Percentiles rank a stretch among this genome's conserved stretches.
phyloP scores from a whole-genome alignment of 2,113 vertebrate species.

The Istiophorus platypterus region DNA sequence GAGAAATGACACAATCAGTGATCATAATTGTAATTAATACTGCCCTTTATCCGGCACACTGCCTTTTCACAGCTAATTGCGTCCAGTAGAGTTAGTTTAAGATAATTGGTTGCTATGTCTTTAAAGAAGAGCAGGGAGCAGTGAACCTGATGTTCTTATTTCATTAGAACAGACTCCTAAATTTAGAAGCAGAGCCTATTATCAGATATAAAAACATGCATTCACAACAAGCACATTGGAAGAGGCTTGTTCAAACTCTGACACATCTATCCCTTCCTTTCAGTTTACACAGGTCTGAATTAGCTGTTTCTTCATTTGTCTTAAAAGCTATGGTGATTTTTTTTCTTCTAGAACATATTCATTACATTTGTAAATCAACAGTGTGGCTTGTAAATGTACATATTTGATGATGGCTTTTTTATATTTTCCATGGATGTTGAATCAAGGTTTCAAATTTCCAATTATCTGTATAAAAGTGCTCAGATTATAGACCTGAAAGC shows the following conservation, averaged over 20 bases:
- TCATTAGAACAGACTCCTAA: background rate
- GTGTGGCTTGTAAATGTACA: too few species aligned
- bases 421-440: too few species aligned
- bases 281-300: background rate
- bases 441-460: too few species aligned
- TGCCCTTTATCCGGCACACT: background rate
- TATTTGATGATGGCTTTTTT: too few species aligned
- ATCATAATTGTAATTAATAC: constrained; percentile 17
- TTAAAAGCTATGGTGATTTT: background rate
- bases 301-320: background rate
- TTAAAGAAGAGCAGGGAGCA: constrained; percentile 1
- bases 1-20: background rate
- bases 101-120: constrained; percentile 29
- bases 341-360: background rate
- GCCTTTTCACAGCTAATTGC: constrained; percentile 34
- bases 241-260: background rate
- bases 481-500: too few species aligned
- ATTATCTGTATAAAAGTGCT: too few species aligned
- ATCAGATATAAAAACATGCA: background rate
- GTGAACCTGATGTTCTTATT: constrained; percentile 5
- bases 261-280: background rate
- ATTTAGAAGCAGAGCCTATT: constrained; percentile 12
- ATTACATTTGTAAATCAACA: too few species aligned
- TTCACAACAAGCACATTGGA: background rate
- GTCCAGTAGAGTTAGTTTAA: background rate